Percentiles rank a stretch among this genome's conserved stretches.
Evolutionary conservation across 1,140 invertebrate genomes (phyloP).

Genomic region (Neotoxoptera formosana): DNA sequence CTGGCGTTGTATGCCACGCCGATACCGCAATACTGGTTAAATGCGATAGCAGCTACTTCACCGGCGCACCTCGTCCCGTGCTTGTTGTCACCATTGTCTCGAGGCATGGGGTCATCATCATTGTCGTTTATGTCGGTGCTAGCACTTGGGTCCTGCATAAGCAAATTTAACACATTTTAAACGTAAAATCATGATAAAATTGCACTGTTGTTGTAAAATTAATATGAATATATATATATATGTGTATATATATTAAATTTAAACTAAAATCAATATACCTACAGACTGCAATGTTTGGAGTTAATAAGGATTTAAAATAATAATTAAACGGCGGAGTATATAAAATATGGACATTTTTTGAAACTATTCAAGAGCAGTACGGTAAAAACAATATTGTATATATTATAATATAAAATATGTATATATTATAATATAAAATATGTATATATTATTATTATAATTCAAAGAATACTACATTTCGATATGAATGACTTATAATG

Average conservation of each 20-base stretch:
- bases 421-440: no score
- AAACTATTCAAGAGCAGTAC: background rate
- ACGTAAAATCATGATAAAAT: background rate
- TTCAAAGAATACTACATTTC: background rate
- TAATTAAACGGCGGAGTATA: background rate
- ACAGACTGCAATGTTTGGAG: no score
- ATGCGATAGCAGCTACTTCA: constrained; percentile 90
- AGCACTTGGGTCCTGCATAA: constrained; percentile 83
- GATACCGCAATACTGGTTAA: constrained; percentile 92
- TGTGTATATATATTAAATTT: background rate
- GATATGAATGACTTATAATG: background rate
- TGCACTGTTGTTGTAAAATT: background rate
- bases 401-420: no score
- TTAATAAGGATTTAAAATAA: background rate
- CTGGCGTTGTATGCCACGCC: constrained; percentile 93
- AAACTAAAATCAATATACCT: background rate
- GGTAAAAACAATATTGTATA: background rate
- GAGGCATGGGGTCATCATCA: constrained; percentile 94
- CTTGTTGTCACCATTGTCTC: constrained; percentile 93
- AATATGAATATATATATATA: background rate
- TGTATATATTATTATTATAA: background rate
- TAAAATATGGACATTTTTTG: background rate
- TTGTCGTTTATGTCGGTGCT: constrained; percentile 98
- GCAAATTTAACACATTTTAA: constrained; percentile 35
- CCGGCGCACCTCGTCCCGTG: constrained; percentile 93